Percentiles rank a stretch among this genome's conserved stretches.
These are phyloP conservation scores for Triops longicaudatus DNA, from an alignment of 1,140 invertebrate genomes.

Conservation along the genomic window DNA sequence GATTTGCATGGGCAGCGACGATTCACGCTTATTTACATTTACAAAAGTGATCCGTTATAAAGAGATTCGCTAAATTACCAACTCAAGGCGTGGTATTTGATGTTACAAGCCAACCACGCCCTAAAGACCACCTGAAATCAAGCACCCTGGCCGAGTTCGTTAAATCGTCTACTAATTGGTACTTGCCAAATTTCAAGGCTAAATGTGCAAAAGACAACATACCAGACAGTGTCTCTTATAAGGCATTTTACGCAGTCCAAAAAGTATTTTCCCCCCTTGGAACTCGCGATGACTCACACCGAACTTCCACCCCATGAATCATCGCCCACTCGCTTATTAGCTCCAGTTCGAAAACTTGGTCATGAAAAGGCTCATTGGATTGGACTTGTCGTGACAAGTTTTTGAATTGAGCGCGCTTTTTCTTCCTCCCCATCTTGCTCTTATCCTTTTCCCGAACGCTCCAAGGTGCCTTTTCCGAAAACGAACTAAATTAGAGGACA, in stretches of 20 bases:
- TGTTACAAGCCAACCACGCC: too few species aligned
- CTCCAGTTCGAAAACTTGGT: background rate
- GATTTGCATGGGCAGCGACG: too few species aligned
- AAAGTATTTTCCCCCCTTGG: background rate
- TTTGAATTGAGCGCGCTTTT: slow-evolving; percentile 1
- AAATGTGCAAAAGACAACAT: background rate
- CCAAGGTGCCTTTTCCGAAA: background rate
- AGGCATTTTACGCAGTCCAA: background rate
- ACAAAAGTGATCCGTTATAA: too few species aligned
- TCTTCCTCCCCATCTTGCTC: background rate
- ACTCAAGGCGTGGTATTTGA: too few species aligned
- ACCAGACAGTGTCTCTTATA: background rate
- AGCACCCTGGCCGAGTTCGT: background rate
- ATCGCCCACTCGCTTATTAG: background rate
- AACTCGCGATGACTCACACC: background rate
- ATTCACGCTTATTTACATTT: too few species aligned
- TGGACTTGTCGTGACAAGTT: background rate
- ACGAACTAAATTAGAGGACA: background rate
- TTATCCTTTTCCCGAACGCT: background rate
- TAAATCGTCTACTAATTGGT: too few species aligned
- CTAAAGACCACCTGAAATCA: background rate
- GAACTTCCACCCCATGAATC: slow-evolving; percentile 2
- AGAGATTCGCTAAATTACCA: too few species aligned
- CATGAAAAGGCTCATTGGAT: background rate
- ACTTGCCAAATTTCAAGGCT: background rate